phyloP scores from a whole-genome alignment of 1,140 invertebrate species.

The Pemphigus obesinymphae region DNA sequence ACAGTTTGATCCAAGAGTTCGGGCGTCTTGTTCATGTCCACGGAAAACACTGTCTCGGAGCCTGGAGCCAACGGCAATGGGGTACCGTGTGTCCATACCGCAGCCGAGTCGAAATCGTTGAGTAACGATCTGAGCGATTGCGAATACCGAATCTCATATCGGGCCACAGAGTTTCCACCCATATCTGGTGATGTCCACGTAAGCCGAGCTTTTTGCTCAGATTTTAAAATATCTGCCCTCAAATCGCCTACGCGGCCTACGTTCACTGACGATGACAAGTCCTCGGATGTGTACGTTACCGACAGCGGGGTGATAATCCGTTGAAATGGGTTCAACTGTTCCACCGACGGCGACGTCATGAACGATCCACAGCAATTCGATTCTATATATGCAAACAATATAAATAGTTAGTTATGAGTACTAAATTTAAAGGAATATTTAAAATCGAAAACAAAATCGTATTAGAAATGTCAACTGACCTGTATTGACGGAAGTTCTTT shows the following conservation, averaged over 20 bases:
- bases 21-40: slow-evolving; percentile 53
- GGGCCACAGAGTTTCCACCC: slow-evolving; percentile 52
- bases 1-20: slow-evolving; percentile 52
- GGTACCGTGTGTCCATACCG: slow-evolving; percentile 49
- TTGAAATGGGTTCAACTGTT: slow-evolving; percentile 53
- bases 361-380: slow-evolving; percentile 53
- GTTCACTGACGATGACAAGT: slow-evolving; percentile 47
- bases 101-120: slow-evolving; percentile 52
- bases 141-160: slow-evolving; percentile 55
- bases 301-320: slow-evolving; percentile 53
- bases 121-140: slow-evolving; percentile 51
- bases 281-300: slow-evolving; percentile 50
- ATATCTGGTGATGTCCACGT: slow-evolving; percentile 58
- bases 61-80: slow-evolving; percentile 52
- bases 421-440: too few relatives aligned
- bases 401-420: too few relatives aligned
- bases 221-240: slow-evolving; percentile 49
- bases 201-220: slow-evolving; percentile 52
- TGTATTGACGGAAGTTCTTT: not conserved
- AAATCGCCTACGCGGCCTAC: slow-evolving; percentile 55
- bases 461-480: not conserved
- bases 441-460: too few relatives aligned
- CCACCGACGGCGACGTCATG: slow-evolving; percentile 51
- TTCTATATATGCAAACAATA: slow-evolving; percentile 46
- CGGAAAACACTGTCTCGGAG: slow-evolving; percentile 52